A percentile compares a stretch with the other conserved stretches of the same genome.
phyloP scores from a whole-genome alignment of 2,797 vertebrate species.

The Micropoecilia bifurca region DNA sequence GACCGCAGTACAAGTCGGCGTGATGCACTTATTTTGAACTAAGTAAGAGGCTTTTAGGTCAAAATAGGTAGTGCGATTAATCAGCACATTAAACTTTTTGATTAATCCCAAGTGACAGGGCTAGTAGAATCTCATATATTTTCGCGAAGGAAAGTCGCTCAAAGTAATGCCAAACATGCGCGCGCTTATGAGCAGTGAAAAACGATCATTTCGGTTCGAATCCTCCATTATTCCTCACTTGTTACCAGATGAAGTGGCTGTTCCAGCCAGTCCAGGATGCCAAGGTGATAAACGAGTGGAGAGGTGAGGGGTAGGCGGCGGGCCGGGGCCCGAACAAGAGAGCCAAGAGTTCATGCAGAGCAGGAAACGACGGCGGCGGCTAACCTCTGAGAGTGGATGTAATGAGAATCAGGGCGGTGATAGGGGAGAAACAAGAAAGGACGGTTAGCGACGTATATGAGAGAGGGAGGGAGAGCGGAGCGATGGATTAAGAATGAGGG shows the following conservation, averaged over 20 bases:
- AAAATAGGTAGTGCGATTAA: too few species aligned
- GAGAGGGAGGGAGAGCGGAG: slow-evolving; percentile 16
- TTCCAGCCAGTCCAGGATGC: slow-evolving; percentile 22
- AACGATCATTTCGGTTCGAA: slow-evolving; percentile 10
- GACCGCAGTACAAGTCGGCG: too few species aligned
- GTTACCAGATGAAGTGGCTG: slow-evolving; percentile 41
- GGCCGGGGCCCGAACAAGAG: background rate
- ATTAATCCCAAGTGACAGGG: too few species aligned
- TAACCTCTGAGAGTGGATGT: slow-evolving; percentile 40
- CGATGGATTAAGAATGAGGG: slow-evolving; percentile 33
- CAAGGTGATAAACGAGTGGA: slow-evolving; percentile 57
- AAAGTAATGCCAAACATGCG: background rate
- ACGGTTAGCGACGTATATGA: slow-evolving; percentile 40
- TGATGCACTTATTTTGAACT: too few species aligned
- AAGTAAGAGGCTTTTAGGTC: too few species aligned
- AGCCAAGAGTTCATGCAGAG: slow-evolving; percentile 31
- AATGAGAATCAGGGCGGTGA: slow-evolving; percentile 48
- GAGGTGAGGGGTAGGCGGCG: slow-evolving; percentile 23
- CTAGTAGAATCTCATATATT: too few species aligned
- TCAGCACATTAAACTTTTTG: too few species aligned
- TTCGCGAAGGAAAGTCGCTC: background rate
- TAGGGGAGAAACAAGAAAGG: slow-evolving; percentile 31
- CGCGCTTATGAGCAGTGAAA: slow-evolving; percentile 22
- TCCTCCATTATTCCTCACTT: slow-evolving; percentile 32
- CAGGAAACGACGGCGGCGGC: background rate